Evolutionary conservation across 2,113 vertebrate genomes (phyloP).

Genomic region (Rhinolophus ferrumequinum): DNA sequence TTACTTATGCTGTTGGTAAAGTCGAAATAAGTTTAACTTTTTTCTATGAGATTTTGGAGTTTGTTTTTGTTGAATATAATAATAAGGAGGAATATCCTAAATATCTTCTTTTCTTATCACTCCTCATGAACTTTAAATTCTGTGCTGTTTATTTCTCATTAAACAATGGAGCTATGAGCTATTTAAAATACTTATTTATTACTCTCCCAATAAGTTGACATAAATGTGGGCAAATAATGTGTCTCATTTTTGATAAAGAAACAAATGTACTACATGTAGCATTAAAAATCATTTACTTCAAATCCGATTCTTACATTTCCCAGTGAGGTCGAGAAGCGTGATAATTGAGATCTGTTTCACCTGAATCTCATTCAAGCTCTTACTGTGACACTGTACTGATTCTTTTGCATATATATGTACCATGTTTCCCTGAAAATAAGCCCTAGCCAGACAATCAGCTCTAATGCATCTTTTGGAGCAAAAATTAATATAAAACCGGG

Average conservation of each 20-base stretch:
- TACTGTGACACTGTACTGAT: neutral
- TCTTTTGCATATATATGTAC: neutral
- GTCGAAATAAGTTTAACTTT: neutral
- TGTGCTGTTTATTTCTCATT: neutral
- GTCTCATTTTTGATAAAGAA: neutral
- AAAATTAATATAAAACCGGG: too few relatives aligned
- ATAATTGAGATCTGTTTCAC: neutral
- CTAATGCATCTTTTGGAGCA: too few relatives aligned
- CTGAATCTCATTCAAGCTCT: neutral
- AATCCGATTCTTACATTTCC: neutral
- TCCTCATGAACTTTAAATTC: neutral
- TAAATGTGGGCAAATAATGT: neutral
- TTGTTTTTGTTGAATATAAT: neutral
- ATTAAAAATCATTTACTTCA: neutral
- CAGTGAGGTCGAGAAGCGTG: neutral
- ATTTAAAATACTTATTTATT: neutral
- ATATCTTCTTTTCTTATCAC: neutral
- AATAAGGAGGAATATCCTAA: neutral
- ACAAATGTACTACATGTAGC: neutral
- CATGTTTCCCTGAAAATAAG: too few relatives aligned
- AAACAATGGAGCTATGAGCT: neutral
- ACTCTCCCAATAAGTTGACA: neutral
- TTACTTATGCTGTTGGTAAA: neutral
- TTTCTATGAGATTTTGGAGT: neutral
- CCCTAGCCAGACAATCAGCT: too few relatives aligned